Evolutionary conservation across 2,113 vertebrate species (phyloP).

Genomic region (Seriola dumerili): DNA sequence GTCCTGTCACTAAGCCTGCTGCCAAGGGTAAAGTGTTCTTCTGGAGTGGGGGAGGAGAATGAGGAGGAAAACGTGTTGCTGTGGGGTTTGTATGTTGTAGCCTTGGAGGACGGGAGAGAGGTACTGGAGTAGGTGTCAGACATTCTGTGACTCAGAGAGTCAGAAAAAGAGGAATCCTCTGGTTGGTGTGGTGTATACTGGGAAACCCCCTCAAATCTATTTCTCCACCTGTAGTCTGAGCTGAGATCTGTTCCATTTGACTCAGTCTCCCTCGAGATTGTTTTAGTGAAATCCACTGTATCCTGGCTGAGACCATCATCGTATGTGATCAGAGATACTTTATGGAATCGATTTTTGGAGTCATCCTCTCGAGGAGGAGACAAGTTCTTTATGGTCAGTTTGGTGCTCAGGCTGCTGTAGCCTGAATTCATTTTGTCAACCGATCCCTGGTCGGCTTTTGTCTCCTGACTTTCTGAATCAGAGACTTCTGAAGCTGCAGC

Average conservation of each 20-base stretch:
- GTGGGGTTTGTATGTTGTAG: slow-evolving; percentile 21
- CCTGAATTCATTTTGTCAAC: slow-evolving; percentile 70
- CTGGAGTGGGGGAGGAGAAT: slow-evolving; percentile 23
- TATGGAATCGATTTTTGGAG: slow-evolving; percentile 77
- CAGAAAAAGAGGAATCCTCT: not conserved
- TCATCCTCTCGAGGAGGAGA: slow-evolving; percentile 54
- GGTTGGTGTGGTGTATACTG: slow-evolving; percentile 6
- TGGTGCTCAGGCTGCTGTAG: slow-evolving; percentile 75
- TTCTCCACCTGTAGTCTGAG: slow-evolving; percentile 50
- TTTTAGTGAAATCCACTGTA: slow-evolving; percentile 4
- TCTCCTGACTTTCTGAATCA: slow-evolving; percentile 7
- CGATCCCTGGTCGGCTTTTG: slow-evolving; percentile 17
- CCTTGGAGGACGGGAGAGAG: slow-evolving; percentile 13
- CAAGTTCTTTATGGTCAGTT: slow-evolving; percentile 70
- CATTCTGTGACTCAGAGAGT: slow-evolving; percentile 20
- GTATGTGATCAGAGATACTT: slow-evolving; percentile 82
- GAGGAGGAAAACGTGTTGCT: slow-evolving; percentile 27
- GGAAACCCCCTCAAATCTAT: slow-evolving; percentile 39
- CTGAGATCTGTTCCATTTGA: not conserved
- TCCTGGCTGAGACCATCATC: not conserved
- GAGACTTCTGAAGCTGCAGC: slow-evolving; percentile 23
- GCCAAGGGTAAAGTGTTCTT: slow-evolving; percentile 34
- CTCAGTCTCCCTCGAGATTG: slow-evolving; percentile 15
- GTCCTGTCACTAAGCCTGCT: slow-evolving; percentile 54
- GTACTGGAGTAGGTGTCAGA: slow-evolving; percentile 10